These are phyloP conservation scores for Drosophila nigromelanica DNA, from an alignment of 1,140 invertebrate species.

Conservation along the genomic window DNA sequence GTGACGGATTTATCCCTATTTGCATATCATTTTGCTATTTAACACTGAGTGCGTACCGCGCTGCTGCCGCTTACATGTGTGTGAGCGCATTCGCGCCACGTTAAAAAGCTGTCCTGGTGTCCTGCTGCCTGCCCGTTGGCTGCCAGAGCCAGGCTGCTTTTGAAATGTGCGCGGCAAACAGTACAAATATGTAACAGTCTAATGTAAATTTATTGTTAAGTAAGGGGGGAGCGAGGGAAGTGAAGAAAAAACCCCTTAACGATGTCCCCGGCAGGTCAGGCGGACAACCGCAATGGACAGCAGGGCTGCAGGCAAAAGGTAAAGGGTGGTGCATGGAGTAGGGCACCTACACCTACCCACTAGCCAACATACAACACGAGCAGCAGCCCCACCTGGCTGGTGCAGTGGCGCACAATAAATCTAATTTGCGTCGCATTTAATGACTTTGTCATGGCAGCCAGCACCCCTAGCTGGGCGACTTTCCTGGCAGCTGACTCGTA, in stretches of 20 bases:
- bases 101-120: conserved; percentile 32
- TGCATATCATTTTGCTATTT: conserved; percentile 81
- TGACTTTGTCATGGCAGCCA: conserved; percentile 76
- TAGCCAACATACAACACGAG: not conserved
- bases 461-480: conserved; percentile 37
- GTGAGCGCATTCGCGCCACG: conserved; percentile 44
- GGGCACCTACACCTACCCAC: conserved; percentile 5
- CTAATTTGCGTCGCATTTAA: conserved; percentile 84
- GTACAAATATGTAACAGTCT: conserved; percentile 83
- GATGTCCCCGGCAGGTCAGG: conserved; percentile 57
- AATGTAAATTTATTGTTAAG: conserved; percentile 83
- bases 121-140: conserved; percentile 22
- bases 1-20: conserved; percentile 80
- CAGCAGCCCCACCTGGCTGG: conserved; percentile 51
- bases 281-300: conserved; percentile 53
- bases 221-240: conserved; percentile 22
- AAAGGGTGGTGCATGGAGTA: conserved; percentile 2
- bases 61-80: conserved; percentile 39
- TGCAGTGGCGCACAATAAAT: conserved; percentile 81
- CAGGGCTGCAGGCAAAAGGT: conserved; percentile 18
- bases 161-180: conserved; percentile 61
- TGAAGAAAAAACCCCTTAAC: conserved; percentile 39
- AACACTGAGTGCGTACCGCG: conserved; percentile 56
- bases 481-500: conserved; percentile 46
- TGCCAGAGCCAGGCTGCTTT: conserved; percentile 58